Percentiles rank a stretch among this genome's conserved stretches.
Conservation (phyloP, 2,797 vertebrate genomes). For the Eremophila alpestris region DNA sequence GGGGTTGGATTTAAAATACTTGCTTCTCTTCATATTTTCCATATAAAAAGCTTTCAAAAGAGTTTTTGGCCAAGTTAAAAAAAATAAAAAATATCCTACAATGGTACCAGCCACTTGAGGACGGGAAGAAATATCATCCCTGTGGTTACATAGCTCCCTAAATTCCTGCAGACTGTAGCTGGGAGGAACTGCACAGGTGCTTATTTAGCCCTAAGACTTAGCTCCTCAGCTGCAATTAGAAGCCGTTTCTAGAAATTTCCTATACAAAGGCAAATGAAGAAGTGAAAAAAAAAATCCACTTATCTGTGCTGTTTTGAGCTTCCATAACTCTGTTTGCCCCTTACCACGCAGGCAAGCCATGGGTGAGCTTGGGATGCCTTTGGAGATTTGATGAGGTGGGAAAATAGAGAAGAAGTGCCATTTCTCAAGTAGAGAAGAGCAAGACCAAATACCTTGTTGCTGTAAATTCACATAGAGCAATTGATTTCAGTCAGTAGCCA, state of each 20-base stretch:
- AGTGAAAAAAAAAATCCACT: not conserved
- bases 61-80: not conserved
- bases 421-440: not conserved
- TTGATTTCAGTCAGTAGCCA: not conserved
- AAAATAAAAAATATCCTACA: not conserved
- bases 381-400: not conserved
- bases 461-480: not conserved
- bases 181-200: not conserved
- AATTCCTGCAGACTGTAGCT: not conserved
- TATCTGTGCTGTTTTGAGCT: not conserved
- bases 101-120: not conserved
- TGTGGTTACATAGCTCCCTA: not conserved
- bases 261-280: not conserved
- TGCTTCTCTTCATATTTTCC: not conserved
- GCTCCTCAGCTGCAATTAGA: not conserved
- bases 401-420: not conserved
- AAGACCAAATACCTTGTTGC: not conserved
- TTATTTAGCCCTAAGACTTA: not conserved
- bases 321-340: not conserved
- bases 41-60: not conserved
- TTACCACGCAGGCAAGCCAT: not conserved
- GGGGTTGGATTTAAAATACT: not conserved
- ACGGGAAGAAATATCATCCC: not conserved
- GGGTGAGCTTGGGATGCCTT: not conserved
- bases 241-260: not conserved